Base-by-base conservation (phyloP, 2,113 vertebrate species). In the Alexandromys fortis region DNA sequence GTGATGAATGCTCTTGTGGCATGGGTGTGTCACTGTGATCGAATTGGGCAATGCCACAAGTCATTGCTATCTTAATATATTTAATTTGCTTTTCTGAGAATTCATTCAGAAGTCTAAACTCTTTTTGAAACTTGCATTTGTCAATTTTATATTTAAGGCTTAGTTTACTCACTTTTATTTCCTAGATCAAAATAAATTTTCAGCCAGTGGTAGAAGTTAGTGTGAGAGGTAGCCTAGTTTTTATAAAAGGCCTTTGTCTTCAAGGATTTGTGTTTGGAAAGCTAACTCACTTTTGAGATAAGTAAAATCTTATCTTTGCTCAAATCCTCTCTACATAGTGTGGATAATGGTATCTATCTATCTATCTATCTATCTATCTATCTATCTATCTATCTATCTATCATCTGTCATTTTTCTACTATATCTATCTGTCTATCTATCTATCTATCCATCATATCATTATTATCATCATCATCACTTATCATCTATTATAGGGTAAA, bases 1-100 rank as follows among this genome's bases (percentile, higher is more conserved):
- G n/a, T 99, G 92, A 98, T 99, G 98, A 98, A 98, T 96, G 98
- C 98, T 70, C 98, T 99, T 88, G 98, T 99, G 10, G 92, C 99
- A n/a, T 99, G 98, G 98, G 98, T 99, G 97, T 98, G 98, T 97
- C 65, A 16, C 67, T 24, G 28, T 55, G 87, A 65, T 19, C 75
- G 86, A 93, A 55, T 55, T 82, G 92, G 67, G 30, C 17, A 70
- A 4, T 82, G n/a, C 70, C 61, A 30, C 10, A 42, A n/a, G 33
- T 87, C 47, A 77, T 73, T 83, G 4, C 72, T 78, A 78, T 77
- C 16, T 38, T 82, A 47, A 68, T 76, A 35, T 86, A 67, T 70
- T 89, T 90, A 17, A 79, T 86, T 49, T 42, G 63, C 65, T 81
- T 79, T 91, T 38, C 42, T 81, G 76, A 49, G 22, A 91, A 76